Conservation (phyloP, 53 echinoderm and acorn worm genomes). For the Crossaster papposus region DNA sequence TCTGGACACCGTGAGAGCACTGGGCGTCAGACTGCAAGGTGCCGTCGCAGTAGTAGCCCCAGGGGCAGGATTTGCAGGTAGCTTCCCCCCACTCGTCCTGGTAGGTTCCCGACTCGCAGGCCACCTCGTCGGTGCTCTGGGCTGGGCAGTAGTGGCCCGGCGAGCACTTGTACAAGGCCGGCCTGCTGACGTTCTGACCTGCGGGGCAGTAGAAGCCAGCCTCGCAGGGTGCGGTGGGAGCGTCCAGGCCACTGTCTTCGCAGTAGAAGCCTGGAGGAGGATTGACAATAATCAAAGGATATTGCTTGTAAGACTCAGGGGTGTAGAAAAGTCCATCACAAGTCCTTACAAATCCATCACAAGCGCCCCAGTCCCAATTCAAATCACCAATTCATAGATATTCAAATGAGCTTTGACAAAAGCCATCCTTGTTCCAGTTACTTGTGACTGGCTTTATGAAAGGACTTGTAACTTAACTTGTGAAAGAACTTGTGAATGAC, state of each 20-base stretch:
- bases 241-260: constrained; percentile 81
- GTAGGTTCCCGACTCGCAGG: constrained; percentile 85
- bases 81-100: constrained; percentile 93
- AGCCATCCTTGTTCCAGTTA: too few relatives aligned
- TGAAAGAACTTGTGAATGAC: too few relatives aligned
- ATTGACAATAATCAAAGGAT: too few relatives aligned
- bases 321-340: too few relatives aligned
- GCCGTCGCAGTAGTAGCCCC: constrained; percentile 93
- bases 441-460: too few relatives aligned
- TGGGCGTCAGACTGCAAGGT: constrained; percentile 88
- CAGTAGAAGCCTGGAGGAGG: constrained; percentile 79
- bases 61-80: constrained; percentile 83
- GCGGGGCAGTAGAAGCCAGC: constrained; percentile 94
- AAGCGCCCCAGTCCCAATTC: too few relatives aligned
- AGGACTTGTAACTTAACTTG: too few relatives aligned
- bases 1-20: constrained; percentile 93
- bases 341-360: too few relatives aligned
- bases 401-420: too few relatives aligned
- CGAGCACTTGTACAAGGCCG: constrained; percentile 83
- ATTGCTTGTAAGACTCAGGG: too few relatives aligned
- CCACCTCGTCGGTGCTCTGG: constrained; percentile 66
- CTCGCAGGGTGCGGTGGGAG: constrained; percentile 82
- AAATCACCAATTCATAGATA: too few relatives aligned
- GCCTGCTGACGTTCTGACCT: constrained; percentile 91
- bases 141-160: constrained; percentile 88